phyloP scores from a whole-genome alignment of 1,140 invertebrate species.

The Drosophila novamexicana region DNA sequence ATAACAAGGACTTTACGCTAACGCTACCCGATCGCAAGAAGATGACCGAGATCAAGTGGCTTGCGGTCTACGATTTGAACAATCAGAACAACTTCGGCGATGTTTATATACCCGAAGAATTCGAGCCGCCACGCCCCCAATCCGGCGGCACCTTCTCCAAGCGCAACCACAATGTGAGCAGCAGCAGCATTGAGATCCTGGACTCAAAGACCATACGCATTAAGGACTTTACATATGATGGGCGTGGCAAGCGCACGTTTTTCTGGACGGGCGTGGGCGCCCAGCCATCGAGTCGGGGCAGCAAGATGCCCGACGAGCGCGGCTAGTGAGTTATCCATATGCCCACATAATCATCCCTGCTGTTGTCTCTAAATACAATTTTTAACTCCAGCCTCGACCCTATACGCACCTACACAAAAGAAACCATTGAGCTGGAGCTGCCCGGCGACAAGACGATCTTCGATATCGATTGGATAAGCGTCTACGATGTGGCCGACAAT shows the following conservation, averaged over 20 bases:
- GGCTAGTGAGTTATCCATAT: slow-evolving; percentile 92
- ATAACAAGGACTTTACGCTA: slow-evolving; percentile 94
- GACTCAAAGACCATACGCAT: slow-evolving; percentile 93
- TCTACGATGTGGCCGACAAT: slow-evolving; percentile 90
- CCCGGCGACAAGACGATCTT: slow-evolving; percentile 94
- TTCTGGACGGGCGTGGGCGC: slow-evolving; percentile 95
- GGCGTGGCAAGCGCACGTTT: slow-evolving; percentile 90
- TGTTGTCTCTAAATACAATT: neutral
- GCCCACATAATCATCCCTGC: neutral
- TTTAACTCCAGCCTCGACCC: slow-evolving; percentile 87
- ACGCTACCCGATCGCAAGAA: slow-evolving; percentile 94
- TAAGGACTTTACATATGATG: slow-evolving; percentile 91
- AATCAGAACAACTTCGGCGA: slow-evolving; percentile 95
- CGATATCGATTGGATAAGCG: slow-evolving; percentile 93
- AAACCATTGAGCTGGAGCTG: slow-evolving; percentile 91
- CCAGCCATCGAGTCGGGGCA: slow-evolving; percentile 92
- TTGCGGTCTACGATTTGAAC: slow-evolving; percentile 94
- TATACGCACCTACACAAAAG: slow-evolving; percentile 89
- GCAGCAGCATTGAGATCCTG: slow-evolving; percentile 90
- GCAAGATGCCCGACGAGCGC: slow-evolving; percentile 94
- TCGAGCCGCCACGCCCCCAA: slow-evolving; percentile 93
- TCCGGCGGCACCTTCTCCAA: slow-evolving; percentile 89
- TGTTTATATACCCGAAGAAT: slow-evolving; percentile 95
- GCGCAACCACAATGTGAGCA: slow-evolving; percentile 88
- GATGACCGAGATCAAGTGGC: slow-evolving; percentile 95